Conservation (phyloP, 2,797 vertebrate species). For the Odontamblyopus lacepedii region DNA sequence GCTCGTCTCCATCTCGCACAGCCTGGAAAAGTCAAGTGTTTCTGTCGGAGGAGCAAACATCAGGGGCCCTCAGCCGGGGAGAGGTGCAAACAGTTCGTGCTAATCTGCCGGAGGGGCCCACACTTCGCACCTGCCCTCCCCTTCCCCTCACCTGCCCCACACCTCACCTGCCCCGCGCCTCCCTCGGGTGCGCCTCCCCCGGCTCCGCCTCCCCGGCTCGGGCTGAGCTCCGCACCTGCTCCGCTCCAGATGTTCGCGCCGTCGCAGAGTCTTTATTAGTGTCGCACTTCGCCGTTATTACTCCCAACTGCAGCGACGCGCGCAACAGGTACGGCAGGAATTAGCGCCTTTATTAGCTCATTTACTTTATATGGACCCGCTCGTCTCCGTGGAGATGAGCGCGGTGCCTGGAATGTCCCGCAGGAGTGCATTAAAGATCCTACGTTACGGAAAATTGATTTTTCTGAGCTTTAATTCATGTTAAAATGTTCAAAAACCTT, state of each 20-base stretch:
- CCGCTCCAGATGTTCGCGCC: slow-evolving; percentile 2
- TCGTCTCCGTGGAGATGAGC: no score
- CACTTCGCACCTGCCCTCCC: background rate
- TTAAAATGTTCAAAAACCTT: no score
- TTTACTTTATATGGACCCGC: no score
- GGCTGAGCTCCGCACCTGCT: background rate
- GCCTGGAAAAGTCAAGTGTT: background rate
- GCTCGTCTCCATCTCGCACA: background rate
- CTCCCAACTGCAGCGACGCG: slow-evolving; percentile 1
- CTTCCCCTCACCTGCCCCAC: background rate
- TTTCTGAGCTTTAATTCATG: no score
- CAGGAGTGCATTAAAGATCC: no score
- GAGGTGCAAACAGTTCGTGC: background rate
- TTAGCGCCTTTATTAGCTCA: background rate
- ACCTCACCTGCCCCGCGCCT: background rate
- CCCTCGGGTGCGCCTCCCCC: background rate
- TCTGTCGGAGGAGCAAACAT: slow-evolving; percentile 4
- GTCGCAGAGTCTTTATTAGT: background rate
- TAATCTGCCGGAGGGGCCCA: background rate
- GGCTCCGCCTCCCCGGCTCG: background rate
- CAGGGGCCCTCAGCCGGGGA: background rate
- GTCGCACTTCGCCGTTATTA: background rate
- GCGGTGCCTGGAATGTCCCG: no score
- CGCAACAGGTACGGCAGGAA: background rate
- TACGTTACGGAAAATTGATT: no score